Percentiles rank a stretch among this genome's conserved stretches.
These are phyloP conservation scores for Portevinia maculata DNA, from an alignment of 2,888 invertebrate species.

Conservation along the genomic window DNA sequence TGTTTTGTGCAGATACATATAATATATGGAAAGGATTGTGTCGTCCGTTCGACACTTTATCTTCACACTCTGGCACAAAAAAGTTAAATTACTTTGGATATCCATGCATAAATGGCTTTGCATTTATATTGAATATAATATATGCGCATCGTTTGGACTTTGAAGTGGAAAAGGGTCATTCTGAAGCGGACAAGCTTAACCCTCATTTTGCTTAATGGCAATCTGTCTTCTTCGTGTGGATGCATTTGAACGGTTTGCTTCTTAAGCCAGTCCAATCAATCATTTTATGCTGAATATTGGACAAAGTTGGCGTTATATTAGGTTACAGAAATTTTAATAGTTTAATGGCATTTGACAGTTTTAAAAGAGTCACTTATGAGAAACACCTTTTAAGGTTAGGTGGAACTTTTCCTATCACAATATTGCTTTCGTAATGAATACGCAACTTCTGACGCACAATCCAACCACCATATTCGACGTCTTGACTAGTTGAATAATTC, in stretches of 20 bases:
- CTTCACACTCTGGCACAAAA: conserved; percentile 69
- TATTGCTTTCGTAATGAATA: too few relatives aligned
- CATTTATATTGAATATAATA: conserved; percentile 66
- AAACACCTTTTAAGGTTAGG: too few relatives aligned
- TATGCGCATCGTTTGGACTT: conserved; percentile 47
- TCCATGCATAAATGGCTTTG: conserved; percentile 67
- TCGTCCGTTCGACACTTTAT: conserved; percentile 72
- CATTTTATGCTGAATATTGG: conserved; percentile 32
- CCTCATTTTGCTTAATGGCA: conserved; percentile 26
- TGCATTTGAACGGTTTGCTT: conserved; percentile 5
- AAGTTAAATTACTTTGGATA: conserved; percentile 72
- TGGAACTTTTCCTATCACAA: too few relatives aligned
- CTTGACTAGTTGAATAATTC: too few relatives aligned
- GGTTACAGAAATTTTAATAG: too few relatives aligned
- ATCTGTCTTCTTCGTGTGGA: conserved; percentile 38
- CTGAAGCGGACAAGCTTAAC: neutral
- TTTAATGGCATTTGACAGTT: too few relatives aligned
- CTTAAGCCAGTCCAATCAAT: conserved; percentile 57
- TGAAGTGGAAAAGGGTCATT: conserved; percentile 35
- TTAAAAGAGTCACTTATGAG: too few relatives aligned
- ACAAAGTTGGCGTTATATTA: neutral
- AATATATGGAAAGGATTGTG: conserved; percentile 19
- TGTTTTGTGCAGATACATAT: conserved; percentile 17
- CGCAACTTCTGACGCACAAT: too few relatives aligned
- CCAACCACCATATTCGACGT: too few relatives aligned